Evolutionary conservation across 2,888 invertebrate species (phyloP).

Genomic region (Allygus modestus): DNA sequence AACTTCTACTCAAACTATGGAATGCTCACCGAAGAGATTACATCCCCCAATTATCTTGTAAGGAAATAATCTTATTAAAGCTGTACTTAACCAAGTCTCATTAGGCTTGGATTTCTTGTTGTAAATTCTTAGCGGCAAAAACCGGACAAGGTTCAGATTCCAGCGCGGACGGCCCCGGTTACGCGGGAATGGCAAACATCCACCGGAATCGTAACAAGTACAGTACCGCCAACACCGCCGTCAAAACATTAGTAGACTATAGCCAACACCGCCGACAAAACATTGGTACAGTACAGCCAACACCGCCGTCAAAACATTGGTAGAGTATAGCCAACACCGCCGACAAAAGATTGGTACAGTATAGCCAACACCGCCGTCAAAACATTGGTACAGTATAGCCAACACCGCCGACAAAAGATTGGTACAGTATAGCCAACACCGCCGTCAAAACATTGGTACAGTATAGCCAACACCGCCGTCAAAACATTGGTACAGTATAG

Average conservation of each 20-base stretch:
- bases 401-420: too few species aligned
- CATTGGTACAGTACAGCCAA: too few species aligned
- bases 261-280: not conserved
- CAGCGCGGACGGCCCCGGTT: not conserved
- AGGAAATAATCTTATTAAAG: constrained; percentile 35
- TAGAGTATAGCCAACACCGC: too few species aligned
- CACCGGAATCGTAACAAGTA: not conserved
- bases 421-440: too few species aligned
- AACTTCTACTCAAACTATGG: too few species aligned
- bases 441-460: too few species aligned
- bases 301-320: not conserved
- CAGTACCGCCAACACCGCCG: not conserved
- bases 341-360: too few species aligned
- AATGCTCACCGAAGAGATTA: too few species aligned
- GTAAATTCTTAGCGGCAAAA: constrained; percentile 26
- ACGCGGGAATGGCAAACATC: not conserved
- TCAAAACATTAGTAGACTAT: not conserved
- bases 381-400: too few species aligned
- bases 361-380: too few species aligned
- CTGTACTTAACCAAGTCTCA: not conserved
- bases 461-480: too few species aligned
- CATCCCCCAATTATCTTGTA: not conserved
- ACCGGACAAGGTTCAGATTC: constrained; percentile 21
- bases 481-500: too few species aligned
- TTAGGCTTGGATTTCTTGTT: constrained; percentile 39